Conservation (phyloP, 2,797 vertebrate genomes). For the Astyanax mexicanus region DNA sequence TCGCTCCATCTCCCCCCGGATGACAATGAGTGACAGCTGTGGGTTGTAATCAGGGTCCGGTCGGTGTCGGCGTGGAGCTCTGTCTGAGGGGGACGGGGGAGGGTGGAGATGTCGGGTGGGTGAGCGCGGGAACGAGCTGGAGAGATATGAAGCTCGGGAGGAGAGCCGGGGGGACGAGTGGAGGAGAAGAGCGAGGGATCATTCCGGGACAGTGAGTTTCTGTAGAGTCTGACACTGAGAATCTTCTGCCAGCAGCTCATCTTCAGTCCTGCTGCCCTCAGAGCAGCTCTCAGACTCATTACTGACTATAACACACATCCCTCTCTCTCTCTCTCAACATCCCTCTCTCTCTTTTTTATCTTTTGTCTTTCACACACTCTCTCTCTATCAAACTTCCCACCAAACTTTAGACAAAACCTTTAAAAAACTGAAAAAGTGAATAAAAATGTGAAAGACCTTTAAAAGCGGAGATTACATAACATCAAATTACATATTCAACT, state of each 20-base stretch:
- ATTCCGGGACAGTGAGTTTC: conserved; percentile 66
- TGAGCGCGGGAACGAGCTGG: background rate
- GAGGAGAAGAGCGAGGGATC: conserved; percentile 59
- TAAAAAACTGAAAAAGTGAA: too few species aligned
- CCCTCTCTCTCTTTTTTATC: too few species aligned
- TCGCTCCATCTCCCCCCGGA: conserved; percentile 7
- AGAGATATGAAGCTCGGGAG: background rate
- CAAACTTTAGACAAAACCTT: too few species aligned
- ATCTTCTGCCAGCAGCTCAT: conserved; percentile 63
- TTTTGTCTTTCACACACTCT: too few species aligned
- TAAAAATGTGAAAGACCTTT: too few species aligned
- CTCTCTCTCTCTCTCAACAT: background rate
- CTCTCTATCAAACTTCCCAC: too few species aligned
- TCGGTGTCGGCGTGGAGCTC: background rate
- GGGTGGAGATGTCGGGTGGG: background rate
- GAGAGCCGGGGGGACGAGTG: conserved; percentile 5
- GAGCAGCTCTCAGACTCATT: conserved; percentile 65
- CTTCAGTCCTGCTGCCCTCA: conserved; percentile 63
- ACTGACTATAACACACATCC: conserved; percentile 57
- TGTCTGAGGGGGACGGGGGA: background rate
- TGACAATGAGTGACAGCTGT: conserved; percentile 48
- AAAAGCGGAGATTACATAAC: too few species aligned
- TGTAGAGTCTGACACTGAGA: conserved; percentile 70
- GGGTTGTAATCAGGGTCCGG: conserved; percentile 38
- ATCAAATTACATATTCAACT: too few species aligned